Conservation (phyloP, 2,888 invertebrate genomes). For the Tubulanus polymorphus region DNA sequence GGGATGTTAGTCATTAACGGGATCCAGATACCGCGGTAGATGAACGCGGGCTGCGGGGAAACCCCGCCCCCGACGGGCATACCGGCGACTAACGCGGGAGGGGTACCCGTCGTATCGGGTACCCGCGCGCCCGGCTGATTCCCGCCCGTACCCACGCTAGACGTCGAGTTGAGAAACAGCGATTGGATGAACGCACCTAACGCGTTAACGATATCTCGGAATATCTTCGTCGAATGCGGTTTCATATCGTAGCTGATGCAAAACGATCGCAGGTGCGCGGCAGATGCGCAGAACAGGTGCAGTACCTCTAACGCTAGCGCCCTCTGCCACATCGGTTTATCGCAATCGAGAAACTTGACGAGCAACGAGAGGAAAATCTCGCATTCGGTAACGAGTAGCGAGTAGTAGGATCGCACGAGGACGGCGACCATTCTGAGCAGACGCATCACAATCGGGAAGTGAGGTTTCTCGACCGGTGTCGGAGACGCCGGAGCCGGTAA, state of each 20-base stretch:
- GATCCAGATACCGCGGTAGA: slow-evolving; percentile 87
- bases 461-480: slow-evolving; percentile 71
- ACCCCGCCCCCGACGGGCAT: slow-evolving; percentile 71
- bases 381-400: slow-evolving; percentile 90
- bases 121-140: neutral
- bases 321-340: slow-evolving; percentile 94
- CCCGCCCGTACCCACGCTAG: neutral
- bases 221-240: slow-evolving; percentile 61
- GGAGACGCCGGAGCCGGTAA: slow-evolving; percentile 40
- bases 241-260: slow-evolving; percentile 94
- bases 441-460: slow-evolving; percentile 95
- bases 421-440: slow-evolving; percentile 87
- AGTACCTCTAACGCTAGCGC: slow-evolving; percentile 92
- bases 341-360: slow-evolving; percentile 94
- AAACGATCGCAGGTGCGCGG: slow-evolving; percentile 71
- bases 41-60: slow-evolving; percentile 85
- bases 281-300: slow-evolving; percentile 87
- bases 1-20: slow-evolving; percentile 82
- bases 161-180: slow-evolving; percentile 55
- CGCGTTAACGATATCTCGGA: slow-evolving; percentile 81
- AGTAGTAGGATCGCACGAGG: slow-evolving; percentile 88
- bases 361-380: slow-evolving; percentile 96
- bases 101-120: slow-evolving; percentile 58
- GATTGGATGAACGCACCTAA: slow-evolving; percentile 88
- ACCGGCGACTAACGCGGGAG: slow-evolving; percentile 65